These are phyloP conservation scores for Abscondita cerata DNA, from an alignment of 2,888 invertebrate genomes.

Conservation along the genomic window DNA sequence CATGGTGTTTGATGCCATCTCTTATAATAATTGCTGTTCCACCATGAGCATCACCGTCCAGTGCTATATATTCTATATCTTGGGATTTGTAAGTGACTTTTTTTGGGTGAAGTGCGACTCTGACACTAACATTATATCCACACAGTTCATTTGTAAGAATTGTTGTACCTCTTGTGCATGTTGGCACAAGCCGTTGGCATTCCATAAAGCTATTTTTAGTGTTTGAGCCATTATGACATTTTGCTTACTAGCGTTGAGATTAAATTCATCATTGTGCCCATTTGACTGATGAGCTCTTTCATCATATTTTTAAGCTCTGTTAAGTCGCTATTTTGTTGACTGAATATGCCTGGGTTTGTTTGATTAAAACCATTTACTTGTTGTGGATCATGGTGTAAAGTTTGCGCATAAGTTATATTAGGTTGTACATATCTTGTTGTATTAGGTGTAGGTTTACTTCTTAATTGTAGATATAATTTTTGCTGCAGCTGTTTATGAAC, in stretches of 20 bases:
- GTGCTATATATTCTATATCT: background rate
- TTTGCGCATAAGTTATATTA: constrained; percentile 8
- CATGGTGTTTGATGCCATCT: constrained; percentile 1
- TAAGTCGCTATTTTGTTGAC: background rate
- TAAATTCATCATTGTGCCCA: background rate
- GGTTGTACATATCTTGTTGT: constrained; percentile 2
- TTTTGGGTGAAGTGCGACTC: background rate
- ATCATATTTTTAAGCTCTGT: background rate
- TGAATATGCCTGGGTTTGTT: background rate
- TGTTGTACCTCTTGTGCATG: background rate
- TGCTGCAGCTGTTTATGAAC: background rate
- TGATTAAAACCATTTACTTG: background rate
- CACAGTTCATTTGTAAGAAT: background rate
- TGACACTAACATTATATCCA: constrained; percentile 8
- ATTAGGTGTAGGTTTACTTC: constrained; percentile 1
- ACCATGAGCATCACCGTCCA: constrained; percentile 4
- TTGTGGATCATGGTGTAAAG: too few relatives aligned
- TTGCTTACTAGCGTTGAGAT: background rate
- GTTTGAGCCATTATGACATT: background rate
- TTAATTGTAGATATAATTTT: constrained; percentile 6
- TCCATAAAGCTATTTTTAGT: too few relatives aligned
- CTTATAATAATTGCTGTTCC: constrained; percentile 1
- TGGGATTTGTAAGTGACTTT: background rate
- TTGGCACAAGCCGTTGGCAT: background rate
- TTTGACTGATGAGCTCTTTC: background rate